Base-by-base conservation (phyloP, 2,797 vertebrate species). In the Perodicticus potto region DNA sequence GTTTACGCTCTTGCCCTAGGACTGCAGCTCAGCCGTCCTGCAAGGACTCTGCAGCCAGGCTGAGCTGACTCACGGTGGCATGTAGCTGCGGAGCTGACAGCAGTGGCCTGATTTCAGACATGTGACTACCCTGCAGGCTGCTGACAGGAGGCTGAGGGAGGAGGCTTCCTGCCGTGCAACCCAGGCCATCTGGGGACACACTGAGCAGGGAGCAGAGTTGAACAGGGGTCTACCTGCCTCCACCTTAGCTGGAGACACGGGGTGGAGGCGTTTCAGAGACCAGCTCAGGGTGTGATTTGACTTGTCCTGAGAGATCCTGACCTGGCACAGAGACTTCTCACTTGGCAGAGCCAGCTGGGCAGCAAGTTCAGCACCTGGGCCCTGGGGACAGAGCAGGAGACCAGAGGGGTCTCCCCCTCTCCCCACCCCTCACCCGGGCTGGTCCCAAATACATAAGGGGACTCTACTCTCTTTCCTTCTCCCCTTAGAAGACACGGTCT, bases 101-200 rank as follows among this genome's bases (percentile, higher is more conserved):
- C n/a, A 29, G 57, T 91, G 90, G 89, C 78, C 92, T 84, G 77
- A 89, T 84, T 94, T 74, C 0, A 0, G 65, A 14, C 90, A 40
- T 59, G 74, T 70, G 90, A 92, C 77, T 69, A 11, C 34, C 77
- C 19, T 59, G 85, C 91, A 69, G 61, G 57, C 86, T 82, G 7
- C 32, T 0, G 17, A 87, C 57, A 76, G 81, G 83, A 91, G 85
- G 84, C 76, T 69, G 32, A 61, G 29, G 45, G 82, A 78, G n/a
- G 69, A 93, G 23, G 1, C 57, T 80, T 89, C 83, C 32, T 61
- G 22, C 63, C 92, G 40, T 63, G 57, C 76, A 92, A 96, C 55
- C 63, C 55, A 63, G 92, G 92, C 74, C 89, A 91, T 87, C 63
- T 89, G 73, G 89, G 94, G 83, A 94, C 57, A 25, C 0, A 2